Evolutionary conservation across 2,113 vertebrate genomes (phyloP).

Genomic region (Oceanites oceanicus): DNA sequence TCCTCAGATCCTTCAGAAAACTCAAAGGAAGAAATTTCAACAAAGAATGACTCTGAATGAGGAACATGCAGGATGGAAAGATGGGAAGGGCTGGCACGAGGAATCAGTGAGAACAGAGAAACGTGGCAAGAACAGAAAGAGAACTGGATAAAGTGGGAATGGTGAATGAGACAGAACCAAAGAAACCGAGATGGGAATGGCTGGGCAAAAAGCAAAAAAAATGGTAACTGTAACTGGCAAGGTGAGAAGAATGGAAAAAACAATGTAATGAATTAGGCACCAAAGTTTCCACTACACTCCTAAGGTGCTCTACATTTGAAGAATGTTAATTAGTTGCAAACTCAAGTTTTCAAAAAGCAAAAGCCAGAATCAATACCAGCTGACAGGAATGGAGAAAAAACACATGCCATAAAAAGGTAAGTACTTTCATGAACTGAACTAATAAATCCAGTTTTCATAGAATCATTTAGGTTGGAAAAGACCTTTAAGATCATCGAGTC

Average conservation of each 20-base stretch:
- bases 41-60: not conserved
- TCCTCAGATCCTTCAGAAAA: not conserved
- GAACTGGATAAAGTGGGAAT: not conserved
- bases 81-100: not conserved
- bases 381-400: not conserved
- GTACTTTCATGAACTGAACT: not conserved
- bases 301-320: not conserved
- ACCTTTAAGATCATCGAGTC: not conserved
- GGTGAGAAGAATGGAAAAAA: not conserved
- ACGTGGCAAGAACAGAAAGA: not conserved
- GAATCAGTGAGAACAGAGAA: not conserved
- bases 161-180: not conserved
- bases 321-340: not conserved
- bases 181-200: not conserved
- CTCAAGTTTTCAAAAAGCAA: not conserved
- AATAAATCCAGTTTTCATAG: not conserved
- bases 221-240: not conserved
- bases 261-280: not conserved
- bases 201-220: not conserved
- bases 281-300: not conserved
- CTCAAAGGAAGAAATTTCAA: not conserved
- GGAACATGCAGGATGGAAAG: not conserved
- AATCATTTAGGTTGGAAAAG: not conserved
- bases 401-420: rapidly evolving
- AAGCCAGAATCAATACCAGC: not conserved